Conservation (phyloP, 2,797 vertebrate species). For the Sebastes dallii region DNA sequence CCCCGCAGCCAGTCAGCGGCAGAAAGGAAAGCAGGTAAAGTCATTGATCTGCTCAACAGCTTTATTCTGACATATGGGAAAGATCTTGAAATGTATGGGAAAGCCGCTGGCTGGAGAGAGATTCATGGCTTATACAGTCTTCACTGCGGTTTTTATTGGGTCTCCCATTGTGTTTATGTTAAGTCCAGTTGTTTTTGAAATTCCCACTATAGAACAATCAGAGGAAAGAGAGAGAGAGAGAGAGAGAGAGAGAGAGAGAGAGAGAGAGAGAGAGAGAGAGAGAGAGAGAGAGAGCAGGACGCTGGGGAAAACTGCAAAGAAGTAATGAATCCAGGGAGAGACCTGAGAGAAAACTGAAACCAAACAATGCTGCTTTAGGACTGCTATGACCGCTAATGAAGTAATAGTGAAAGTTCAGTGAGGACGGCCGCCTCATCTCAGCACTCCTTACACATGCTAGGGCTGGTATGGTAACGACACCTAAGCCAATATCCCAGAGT, state of each 20-base stretch:
- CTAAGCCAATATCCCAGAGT: background rate
- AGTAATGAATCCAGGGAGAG: background rate
- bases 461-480: background rate
- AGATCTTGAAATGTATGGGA: conserved; percentile 50
- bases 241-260: background rate
- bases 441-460: background rate
- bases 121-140: conserved; percentile 26
- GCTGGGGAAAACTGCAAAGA: background rate
- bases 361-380: background rate
- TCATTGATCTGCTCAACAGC: conserved; percentile 59
- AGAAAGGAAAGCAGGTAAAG: conserved; percentile 53
- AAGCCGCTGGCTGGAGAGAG: conserved; percentile 28
- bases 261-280: background rate
- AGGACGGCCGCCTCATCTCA: background rate
- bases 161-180: conserved; percentile 59
- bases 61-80: conserved; percentile 66
- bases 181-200: conserved; percentile 41
- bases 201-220: conserved; percentile 57
- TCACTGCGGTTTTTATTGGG: conserved; percentile 38
- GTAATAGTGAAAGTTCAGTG: background rate
- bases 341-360: background rate
- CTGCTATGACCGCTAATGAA: background rate
- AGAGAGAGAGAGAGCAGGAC: background rate
- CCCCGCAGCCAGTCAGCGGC: conserved; percentile 24
- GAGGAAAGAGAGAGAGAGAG: conserved; percentile 36